Conservation (phyloP, 2,797 vertebrate species). For the Morus bassanus region DNA sequence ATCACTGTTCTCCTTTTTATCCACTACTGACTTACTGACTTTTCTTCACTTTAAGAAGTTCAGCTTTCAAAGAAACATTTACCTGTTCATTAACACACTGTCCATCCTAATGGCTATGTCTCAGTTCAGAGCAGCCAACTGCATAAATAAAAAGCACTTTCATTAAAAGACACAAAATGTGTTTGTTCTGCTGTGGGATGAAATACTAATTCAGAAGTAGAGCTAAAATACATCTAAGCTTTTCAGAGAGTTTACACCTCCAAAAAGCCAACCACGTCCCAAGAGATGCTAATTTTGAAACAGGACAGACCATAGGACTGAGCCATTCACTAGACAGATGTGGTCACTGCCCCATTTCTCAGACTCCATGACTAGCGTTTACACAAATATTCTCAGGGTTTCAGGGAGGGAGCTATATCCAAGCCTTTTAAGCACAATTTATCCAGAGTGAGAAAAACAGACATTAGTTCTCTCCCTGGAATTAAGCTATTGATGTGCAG, state of each 20-base stretch:
- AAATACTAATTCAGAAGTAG: constrained; percentile 6
- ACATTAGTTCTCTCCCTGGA: neutral
- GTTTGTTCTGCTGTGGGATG: constrained; percentile 2
- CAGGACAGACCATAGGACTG: constrained; percentile 16
- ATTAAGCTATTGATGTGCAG: constrained; percentile 18
- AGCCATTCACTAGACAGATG: constrained; percentile 27
- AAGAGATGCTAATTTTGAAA: constrained; percentile 50
- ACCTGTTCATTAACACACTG: neutral
- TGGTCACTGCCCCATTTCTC: neutral
- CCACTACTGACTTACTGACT: neutral
- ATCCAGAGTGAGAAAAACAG: constrained; percentile 5
- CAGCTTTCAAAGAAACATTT: constrained; percentile 26
- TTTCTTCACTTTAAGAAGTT: neutral
- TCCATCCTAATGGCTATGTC: neutral
- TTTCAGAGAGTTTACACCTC: constrained; percentile 16
- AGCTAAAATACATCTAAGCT: constrained; percentile 26
- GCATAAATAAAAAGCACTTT: constrained; percentile 9
- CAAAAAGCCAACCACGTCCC: constrained; percentile 15
- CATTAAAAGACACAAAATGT: constrained; percentile 17
- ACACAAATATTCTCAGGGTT: constrained; percentile 22
- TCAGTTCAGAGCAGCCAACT: neutral
- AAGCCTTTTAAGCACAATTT: constrained; percentile 19
- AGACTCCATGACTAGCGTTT: constrained; percentile 20
- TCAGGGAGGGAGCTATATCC: neutral
- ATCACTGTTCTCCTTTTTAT: neutral